Percentiles rank a stretch among this genome's conserved stretches.
These are phyloP conservation scores for Apogon hyalosoma DNA, from an alignment of 2,797 vertebrate genomes.

Conservation along the genomic window DNA sequence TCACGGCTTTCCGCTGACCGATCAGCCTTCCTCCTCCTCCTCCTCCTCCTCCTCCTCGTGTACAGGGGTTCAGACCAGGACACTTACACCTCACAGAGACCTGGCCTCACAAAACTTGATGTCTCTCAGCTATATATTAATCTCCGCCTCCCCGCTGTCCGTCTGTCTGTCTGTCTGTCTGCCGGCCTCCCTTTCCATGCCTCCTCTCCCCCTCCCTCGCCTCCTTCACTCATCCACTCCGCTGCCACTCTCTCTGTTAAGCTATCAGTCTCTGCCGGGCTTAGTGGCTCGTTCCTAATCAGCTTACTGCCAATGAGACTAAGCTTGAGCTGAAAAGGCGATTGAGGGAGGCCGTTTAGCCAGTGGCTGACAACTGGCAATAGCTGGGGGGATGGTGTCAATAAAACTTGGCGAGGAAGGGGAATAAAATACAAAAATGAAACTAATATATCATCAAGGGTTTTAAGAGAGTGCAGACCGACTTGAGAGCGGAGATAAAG, in stretches of 20 bases:
- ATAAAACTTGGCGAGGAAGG: constrained; percentile 41
- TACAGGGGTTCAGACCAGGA: constrained; percentile 8
- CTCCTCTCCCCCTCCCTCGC: neutral
- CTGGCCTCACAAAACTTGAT: neutral
- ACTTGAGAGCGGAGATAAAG: constrained; percentile 50
- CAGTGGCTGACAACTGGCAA: constrained; percentile 69
- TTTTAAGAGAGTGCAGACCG: constrained; percentile 34
- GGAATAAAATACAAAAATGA: constrained; percentile 46
- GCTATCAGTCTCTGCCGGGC: constrained; percentile 73
- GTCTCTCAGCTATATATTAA: constrained; percentile 22
- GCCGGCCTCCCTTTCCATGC: constrained; percentile 19
- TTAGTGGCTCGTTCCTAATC: constrained; percentile 78
- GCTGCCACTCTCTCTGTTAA: constrained; percentile 47
- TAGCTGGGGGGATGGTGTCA: constrained; percentile 47
- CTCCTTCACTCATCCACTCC: constrained; percentile 39
- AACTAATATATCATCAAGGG: constrained; percentile 47
- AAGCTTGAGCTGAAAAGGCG: constrained; percentile 75
- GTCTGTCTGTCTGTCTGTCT: too few species aligned
- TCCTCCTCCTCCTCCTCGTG: neutral
- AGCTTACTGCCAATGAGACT: constrained; percentile 79
- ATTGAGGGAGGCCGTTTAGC: constrained; percentile 73
- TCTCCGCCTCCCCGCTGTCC: constrained; percentile 33
- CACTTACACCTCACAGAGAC: constrained; percentile 10
- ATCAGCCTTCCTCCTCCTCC: neutral
- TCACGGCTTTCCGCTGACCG: neutral